Percentiles rank a stretch among this genome's conserved stretches.
Conservation (phyloP, 2,888 invertebrate species). For the Anthophora plumipes region DNA sequence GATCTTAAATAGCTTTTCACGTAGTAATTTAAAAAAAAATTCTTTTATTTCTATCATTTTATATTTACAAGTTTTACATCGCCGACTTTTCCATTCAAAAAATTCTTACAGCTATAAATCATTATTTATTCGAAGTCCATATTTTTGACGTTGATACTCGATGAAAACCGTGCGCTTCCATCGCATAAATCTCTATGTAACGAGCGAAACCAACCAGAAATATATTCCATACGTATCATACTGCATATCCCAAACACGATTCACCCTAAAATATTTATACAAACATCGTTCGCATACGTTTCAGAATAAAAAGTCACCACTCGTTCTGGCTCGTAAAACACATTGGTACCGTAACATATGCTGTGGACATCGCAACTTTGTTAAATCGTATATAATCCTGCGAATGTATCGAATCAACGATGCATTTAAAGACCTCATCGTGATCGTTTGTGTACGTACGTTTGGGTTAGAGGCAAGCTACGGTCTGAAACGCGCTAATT, state of each 20-base stretch:
- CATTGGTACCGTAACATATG: slow-evolving; percentile 13
- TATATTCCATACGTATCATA: no score
- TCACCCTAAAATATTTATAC: not conserved
- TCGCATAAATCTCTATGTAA: not conserved
- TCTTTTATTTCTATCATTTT: no score
- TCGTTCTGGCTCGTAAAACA: slow-evolving; percentile 14
- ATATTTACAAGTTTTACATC: no score
- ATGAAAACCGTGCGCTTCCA: not conserved
- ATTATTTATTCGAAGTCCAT: not conserved
- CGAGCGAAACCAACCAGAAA: not conserved
- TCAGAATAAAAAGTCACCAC: not conserved
- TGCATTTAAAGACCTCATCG: slow-evolving; percentile 6
- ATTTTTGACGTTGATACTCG: not conserved
- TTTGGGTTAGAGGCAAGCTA: not conserved
- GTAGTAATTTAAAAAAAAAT: no score
- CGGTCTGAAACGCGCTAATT: slow-evolving; percentile 56
- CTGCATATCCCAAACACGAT: not conserved
- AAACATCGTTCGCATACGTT: not conserved
- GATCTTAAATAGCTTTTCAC: not conserved
- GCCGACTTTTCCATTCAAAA: not conserved
- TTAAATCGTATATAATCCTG: not conserved
- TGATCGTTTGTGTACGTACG: not conserved
- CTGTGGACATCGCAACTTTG: not conserved
- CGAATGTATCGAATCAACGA: not conserved
- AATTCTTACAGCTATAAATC: not conserved